Evolutionary conservation across 2,888 invertebrate genomes (phyloP), one percentile per base, ranked within the genome.

Genomic region (Agonopterix heracliana): DNA sequence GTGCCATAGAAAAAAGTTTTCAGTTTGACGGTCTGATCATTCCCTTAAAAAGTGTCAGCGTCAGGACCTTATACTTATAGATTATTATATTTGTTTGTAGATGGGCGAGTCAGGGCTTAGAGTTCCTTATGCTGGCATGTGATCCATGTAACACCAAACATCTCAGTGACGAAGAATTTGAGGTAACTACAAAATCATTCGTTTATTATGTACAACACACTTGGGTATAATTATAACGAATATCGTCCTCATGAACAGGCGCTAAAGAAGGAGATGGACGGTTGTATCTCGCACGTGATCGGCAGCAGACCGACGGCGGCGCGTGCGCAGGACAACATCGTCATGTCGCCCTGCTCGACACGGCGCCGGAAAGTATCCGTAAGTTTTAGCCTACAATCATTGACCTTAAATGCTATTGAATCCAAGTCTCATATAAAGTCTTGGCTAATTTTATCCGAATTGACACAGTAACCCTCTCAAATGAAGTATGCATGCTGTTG

Each of bases 21-120:
- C n/a, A n/a, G n/a, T n/a, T n/a, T n/a, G n/a, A n/a, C n/a, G n/a
- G n/a, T n/a, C n/a, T n/a, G n/a, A n/a, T n/a, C n/a, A n/a, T n/a
- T n/a, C n/a, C n/a, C n/a, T n/a, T n/a, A n/a, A n/a, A n/a, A n/a
- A n/a, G n/a, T n/a, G n/a, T n/a, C n/a, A n/a, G n/a, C n/a, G n/a
- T n/a, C n/a, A n/a, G n/a, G n/a, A n/a, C n/a, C n/a, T n/a, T n/a
- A n/a, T n/a, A n/a, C n/a, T n/a, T n/a, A n/a, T 26, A 26, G 26
- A 5, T 26, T 26, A 5, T 26, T 26, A 26, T 12, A 35, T 1
- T 45, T 44, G 9, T 46, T 57, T 54, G 2, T 64, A 90, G 96
- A 68, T 97, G 97, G 97, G 96, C 97, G 2, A 92, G 92, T 68
- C 96, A 96, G 71, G 97, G 97, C 0, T 74, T 97, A 47, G 97